Base-by-base conservation (phyloP, 2,888 invertebrate species). In the Trissolcus brochymenae region DNA sequence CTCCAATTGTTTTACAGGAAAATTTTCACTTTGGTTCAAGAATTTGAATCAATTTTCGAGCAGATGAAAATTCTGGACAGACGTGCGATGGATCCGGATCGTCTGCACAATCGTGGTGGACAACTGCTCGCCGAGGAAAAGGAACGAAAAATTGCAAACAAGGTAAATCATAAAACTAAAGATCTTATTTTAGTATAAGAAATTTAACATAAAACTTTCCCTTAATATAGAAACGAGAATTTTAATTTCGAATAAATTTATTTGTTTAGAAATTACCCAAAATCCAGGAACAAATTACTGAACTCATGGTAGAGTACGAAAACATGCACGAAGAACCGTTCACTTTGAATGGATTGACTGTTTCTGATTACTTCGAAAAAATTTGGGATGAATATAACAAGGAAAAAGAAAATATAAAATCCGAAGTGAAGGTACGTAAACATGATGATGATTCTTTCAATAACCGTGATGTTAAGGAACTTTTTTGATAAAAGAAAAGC, bases 71-170 rank as follows among this genome's bases (percentile, higher is more conserved):
- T 94, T 74, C 88, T 97, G 56, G 95, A 96, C 80, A 92, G 92
- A 17, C 92, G 93, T 61, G 94, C 95, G 0, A 92, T 92, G n/a
- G 95, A 95, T 83, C 95, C 95, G 0, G 94, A 94, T 79, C 92
- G 97, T 0, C 96, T 94, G 85, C 94, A 95, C 82, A 97, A 97
- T 88, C 92, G 98, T 43, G 97, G 97, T 0, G 96, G 97, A 0
- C 94, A 95, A 80, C 90, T 98, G 6, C 89, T 98, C 1, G 92
- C 93, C 61, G 97, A 97, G 86, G 97, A 98, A 87, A 95, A 94
- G 82, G 95, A 96, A 83, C 90, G 97, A n/a, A 97, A 95, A 86
- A 91, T 92, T 7, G 92, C 96, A 9, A 91, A 92, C 41, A 94
- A 90, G 81, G 81, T 80, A 62, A 67, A 14, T 46, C 2, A 19